Percentiles rank a stretch among this genome's conserved stretches.
Conservation (phyloP, 2,797 vertebrate genomes). For the Galaxias olidus region DNA sequence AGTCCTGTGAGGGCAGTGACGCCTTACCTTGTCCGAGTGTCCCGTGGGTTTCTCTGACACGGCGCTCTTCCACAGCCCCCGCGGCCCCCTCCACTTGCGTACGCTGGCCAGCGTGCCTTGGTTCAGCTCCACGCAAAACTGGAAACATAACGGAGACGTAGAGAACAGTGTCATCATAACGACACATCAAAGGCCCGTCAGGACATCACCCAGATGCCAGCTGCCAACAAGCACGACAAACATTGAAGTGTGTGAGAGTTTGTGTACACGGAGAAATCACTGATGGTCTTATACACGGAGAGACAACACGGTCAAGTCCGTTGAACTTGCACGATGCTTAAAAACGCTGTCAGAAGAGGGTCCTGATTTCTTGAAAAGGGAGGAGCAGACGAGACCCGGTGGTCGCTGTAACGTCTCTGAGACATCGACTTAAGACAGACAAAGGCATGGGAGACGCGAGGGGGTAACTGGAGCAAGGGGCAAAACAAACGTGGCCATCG, state of each 20-base stretch:
- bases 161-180: constrained; percentile 1
- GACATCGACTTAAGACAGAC: not conserved
- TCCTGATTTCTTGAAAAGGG: too few species aligned
- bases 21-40: constrained; percentile 78
- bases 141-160: constrained; percentile 46
- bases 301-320: not conserved
- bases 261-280: too few species aligned
- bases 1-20: too few species aligned
- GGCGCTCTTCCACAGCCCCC: constrained; percentile 85
- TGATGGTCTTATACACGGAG: not conserved
- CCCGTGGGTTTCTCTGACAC: constrained; percentile 83
- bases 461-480: not conserved
- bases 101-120: constrained; percentile 85
- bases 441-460: not conserved
- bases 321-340: too few species aligned
- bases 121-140: constrained; percentile 94
- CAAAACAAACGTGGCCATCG: not conserved
- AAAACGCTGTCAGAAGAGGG: too few species aligned
- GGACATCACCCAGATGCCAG: not conserved
- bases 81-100: constrained; percentile 85
- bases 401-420: too few species aligned
- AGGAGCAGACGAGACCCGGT: too few species aligned
- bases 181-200: not conserved
- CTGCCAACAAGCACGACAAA: not conserved
- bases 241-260: not conserved